phyloP scores from a whole-genome alignment of 2,797 vertebrate species.

The Lagocephalus sceleratus region DNA sequence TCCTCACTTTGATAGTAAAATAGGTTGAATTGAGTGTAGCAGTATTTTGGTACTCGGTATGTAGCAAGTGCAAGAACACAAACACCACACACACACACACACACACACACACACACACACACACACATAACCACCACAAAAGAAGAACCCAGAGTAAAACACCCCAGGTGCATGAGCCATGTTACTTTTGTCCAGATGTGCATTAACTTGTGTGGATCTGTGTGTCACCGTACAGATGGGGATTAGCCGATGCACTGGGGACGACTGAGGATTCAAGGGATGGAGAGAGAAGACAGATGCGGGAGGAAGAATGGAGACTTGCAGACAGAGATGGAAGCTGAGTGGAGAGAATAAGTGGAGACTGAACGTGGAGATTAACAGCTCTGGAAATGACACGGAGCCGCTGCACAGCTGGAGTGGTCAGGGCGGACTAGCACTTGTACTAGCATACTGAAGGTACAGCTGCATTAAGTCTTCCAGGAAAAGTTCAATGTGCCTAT shows the following conservation, averaged over 20 bases:
- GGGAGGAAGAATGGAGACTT: neutral
- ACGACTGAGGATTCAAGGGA: slow-evolving; percentile 7
- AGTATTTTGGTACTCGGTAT: no score
- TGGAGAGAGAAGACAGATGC: neutral
- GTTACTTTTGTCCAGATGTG: slow-evolving; percentile 1
- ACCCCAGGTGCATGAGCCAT: no score
- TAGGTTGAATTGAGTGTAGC: no score
- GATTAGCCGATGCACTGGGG: slow-evolving; percentile 10
- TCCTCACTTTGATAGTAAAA: no score
- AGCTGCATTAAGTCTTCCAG: slow-evolving; percentile 12
- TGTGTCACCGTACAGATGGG: neutral
- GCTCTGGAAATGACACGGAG: neutral
- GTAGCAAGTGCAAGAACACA: no score
- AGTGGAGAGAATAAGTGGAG: slow-evolving; percentile 1
- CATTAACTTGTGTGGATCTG: slow-evolving; percentile 7
- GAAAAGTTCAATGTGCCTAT: slow-evolving; percentile 40
- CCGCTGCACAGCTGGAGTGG: slow-evolving; percentile 14
- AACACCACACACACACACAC: neutral
- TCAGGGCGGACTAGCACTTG: no score
- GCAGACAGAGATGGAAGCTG: neutral
- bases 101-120: no score
- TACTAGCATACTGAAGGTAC: no score
- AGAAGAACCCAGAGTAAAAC: no score
- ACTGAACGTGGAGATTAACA: neutral
- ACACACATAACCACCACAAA: no score